phyloP scores from a whole-genome alignment of 2,113 vertebrate genomes.

The Orycteropus afer region DNA sequence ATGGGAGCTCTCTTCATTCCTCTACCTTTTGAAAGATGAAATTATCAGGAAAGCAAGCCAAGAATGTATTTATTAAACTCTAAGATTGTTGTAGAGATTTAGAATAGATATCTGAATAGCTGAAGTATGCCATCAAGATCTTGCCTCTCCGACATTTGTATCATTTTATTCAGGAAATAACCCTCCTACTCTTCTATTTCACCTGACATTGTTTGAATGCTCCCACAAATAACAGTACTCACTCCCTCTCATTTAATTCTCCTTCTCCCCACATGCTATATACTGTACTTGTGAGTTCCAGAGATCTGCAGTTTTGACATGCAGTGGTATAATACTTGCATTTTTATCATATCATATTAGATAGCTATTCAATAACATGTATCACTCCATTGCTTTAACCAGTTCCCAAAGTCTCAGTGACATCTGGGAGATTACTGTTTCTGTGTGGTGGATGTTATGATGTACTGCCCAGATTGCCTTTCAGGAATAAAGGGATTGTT shows the following conservation, averaged over 20 bases:
- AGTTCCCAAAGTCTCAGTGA: background rate
- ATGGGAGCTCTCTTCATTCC: background rate
- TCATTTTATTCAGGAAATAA: slow-evolving; percentile 44
- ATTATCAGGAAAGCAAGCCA: slow-evolving; percentile 29
- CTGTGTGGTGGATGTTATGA: background rate
- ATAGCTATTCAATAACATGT: slow-evolving; percentile 12
- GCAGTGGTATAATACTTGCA: background rate
- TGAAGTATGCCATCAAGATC: slow-evolving; percentile 33
- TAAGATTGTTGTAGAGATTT: slow-evolving; percentile 45
- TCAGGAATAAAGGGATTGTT: background rate
- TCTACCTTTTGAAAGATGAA: slow-evolving; percentile 42
- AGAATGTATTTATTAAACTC: slow-evolving; percentile 38
- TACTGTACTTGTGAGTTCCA: background rate
- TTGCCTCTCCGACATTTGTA: slow-evolving; percentile 57
- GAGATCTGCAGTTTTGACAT: slow-evolving; percentile 48
- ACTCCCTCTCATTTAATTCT: slow-evolving; percentile 18
- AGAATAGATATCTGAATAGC: slow-evolving; percentile 43
- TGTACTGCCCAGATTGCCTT: background rate
- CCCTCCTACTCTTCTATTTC: background rate
- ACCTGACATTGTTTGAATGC: slow-evolving; percentile 1
- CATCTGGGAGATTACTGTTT: background rate
- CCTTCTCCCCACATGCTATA: background rate
- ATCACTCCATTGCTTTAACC: slow-evolving; percentile 6
- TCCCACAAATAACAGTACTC: slow-evolving; percentile 8
- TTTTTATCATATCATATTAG: slow-evolving; percentile 38